Base-by-base conservation (phyloP, 2,797 vertebrate species). In the Gymnothorax javanicus region DNA sequence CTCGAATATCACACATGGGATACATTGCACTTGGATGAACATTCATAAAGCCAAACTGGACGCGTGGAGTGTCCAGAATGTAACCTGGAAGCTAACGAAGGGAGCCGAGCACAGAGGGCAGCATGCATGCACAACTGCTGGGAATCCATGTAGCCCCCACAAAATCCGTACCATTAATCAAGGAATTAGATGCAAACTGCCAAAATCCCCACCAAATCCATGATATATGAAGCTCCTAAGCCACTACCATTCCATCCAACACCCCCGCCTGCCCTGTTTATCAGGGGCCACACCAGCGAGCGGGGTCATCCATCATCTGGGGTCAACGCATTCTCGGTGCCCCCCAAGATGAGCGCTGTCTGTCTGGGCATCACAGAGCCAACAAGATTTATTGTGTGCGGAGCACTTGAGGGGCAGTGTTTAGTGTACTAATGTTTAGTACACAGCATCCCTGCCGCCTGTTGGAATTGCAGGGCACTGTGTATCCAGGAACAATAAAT, bases 141-240 rank as follows among this genome's bases (percentile, higher is more conserved):
- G 87, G 86, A 43, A 85, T 90, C 88, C 91, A 90, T 84, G 85
- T 91, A 85, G 93, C 87, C 84, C 79, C 94, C 93, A 94, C 93
- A 92, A 92, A 92, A 93, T 91, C 90, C 83, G 91, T 89, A 67
- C 86, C 90, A 94, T 95, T 91, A 92, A 94, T 95, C 94, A 95
- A 87, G 87, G 90, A 90, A 92, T 92, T 91, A 92, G 92, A 87
- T 91, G 91, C 91, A 91, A 94, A 92, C 90, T 91, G 91, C 84
- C 85, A 85, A 7, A 15, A 15, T 7, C 90, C 82, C 86, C 88
- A 79, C 84, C 84, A 90, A 89, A 92, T 93, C 89, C 91, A 87
- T 23, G 25, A 62, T 91, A 90, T 88, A 90, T 82, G 85, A 87
- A 87, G 86, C 88, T 88, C 88, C 84, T 87, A 86, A 59, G 64